phyloP scores from a whole-genome alignment of 2,113 vertebrate species.

The Atlantisia rogersi region DNA sequence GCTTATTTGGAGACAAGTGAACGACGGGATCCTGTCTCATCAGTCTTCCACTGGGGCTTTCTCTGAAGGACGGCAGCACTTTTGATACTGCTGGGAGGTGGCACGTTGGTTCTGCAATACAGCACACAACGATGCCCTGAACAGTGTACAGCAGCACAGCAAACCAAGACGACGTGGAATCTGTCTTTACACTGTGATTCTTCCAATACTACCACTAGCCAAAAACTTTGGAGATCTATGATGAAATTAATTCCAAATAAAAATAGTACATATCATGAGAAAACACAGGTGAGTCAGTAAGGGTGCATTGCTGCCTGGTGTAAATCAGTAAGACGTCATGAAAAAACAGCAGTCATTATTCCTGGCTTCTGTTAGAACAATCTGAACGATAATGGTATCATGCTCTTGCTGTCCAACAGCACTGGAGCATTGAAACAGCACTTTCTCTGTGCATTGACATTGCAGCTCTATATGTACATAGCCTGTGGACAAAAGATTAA shows the following conservation, averaged over 20 bases:
- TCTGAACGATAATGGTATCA: background rate
- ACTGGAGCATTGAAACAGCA: background rate
- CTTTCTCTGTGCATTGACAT: background rate
- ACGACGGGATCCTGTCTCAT: constrained; percentile 87
- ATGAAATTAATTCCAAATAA: background rate
- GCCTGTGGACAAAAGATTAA: constrained; percentile 37
- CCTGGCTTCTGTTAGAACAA: background rate
- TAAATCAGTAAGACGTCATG: background rate
- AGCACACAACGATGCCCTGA: constrained; percentile 47
- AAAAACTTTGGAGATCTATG: background rate
- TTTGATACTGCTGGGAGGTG: constrained; percentile 89
- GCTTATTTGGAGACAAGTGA: constrained; percentile 89
- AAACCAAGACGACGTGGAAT: background rate
- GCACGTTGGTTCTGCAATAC: constrained; percentile 85
- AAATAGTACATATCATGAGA: background rate
- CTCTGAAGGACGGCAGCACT: constrained; percentile 87
- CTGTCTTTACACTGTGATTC: background rate
- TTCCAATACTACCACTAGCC: background rate
- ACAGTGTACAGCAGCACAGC: background rate
- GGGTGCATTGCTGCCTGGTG: background rate
- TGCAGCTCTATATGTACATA: constrained; percentile 12
- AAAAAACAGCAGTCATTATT: background rate
- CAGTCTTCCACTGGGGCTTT: constrained; percentile 88
- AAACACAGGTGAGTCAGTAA: constrained; percentile 21
- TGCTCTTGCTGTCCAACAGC: background rate